These are phyloP conservation scores for Lordiphosa stackelbergi DNA, from an alignment of 1,140 invertebrate genomes.

Conservation along the genomic window DNA sequence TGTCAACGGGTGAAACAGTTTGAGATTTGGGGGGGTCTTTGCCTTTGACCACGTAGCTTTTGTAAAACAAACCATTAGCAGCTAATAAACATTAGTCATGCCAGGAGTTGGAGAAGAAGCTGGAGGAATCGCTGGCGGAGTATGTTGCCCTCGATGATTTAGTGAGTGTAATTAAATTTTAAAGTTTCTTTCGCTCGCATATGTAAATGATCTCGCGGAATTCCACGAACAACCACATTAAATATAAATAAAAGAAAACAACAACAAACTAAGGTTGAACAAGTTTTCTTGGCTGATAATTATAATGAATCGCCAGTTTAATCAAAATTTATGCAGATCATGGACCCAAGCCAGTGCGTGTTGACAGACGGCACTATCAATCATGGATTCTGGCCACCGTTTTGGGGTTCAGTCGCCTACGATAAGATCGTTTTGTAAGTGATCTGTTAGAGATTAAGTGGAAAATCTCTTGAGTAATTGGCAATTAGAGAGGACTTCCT, in stretches of 20 bases:
- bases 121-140: constrained; percentile 15
- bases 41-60: constrained; percentile 61
- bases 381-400: constrained; percentile 44
- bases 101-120: constrained; percentile 38
- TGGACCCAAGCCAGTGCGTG: constrained; percentile 39
- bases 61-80: constrained; percentile 77
- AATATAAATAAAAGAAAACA: constrained; percentile 28
- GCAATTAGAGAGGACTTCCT: constrained; percentile 32
- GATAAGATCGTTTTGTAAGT: constrained; percentile 56
- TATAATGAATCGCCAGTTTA: constrained; percentile 56
- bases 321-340: constrained; percentile 68
- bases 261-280: constrained; percentile 46
- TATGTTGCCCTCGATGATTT: constrained; percentile 59
- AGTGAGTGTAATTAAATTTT: constrained; percentile 71
- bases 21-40: constrained; percentile 20
- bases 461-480: constrained; percentile 31
- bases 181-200: constrained; percentile 63
- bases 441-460: constrained; percentile 32
- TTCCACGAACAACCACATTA: constrained; percentile 56
- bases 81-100: constrained; percentile 77
- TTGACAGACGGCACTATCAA: constrained; percentile 56
- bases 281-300: constrained; percentile 51
- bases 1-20: constrained; percentile 77
- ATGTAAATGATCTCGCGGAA: constrained; percentile 70
- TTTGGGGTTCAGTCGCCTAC: background rate